Evolutionary conservation across 37 sponge, comb jelly and placozoan species (phyloP), one percentile per base, ranked within the genome.

Genomic region (Cladorhizidae sp.): DNA sequence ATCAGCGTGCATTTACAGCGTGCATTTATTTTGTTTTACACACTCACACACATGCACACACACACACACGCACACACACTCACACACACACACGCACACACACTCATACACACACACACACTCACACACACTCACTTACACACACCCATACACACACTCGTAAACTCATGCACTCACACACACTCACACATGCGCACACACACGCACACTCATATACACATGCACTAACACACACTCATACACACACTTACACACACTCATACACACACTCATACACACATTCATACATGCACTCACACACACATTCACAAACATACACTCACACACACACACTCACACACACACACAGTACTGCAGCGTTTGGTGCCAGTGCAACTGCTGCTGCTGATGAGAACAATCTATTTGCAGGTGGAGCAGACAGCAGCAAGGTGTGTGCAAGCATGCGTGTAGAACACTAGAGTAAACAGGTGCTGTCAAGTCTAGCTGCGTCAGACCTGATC

Each of bases 321-420:
- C n/a, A n/a, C n/a, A n/a, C n/a, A 18, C 75, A 54, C 75, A 7
- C 57, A 55, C 33, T 20, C 57, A 55, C 61, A 59, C 49, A 42
- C 33, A n/a, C 28, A 25, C 20, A 28, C 69, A 81, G 84, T 83
- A 69, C 70, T 72, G 83, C 71, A 52, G 79, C 51, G 17, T 90
- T 90, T 85, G 82, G 77, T 33, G 73, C 56, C 43, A 61, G 49
- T 37, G 26, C 20, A 25, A 49, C 70, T 26, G 32, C 36, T 38
- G n/a, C 14, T 36, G 79, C 84, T 58, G 67, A 79, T 71, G 86
- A 76, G 40, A 85, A 92, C 20, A 81, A 90, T 56, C 68, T 80
- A 0, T 79, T 79, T 65, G 8, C 40, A 18, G 28, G 23, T 39
- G 39, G 18, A 57, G 40, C 72, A 28, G 25, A 36, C 29, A 40